Conservation (phyloP, 2,888 invertebrate species). For the Torymus tubicola region DNA sequence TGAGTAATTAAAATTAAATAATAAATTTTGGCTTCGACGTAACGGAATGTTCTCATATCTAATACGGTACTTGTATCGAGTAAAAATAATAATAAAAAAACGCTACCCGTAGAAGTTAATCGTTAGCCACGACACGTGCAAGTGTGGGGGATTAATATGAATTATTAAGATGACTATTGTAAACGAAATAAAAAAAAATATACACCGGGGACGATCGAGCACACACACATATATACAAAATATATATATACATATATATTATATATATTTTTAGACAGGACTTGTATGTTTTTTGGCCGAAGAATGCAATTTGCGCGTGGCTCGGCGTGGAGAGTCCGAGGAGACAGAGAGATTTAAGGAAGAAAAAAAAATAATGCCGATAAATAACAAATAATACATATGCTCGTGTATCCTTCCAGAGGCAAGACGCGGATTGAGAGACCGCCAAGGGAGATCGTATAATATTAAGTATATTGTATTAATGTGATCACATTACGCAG, state of each 20-base stretch:
- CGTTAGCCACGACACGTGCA: constrained; percentile 52
- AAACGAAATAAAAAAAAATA: constrained; percentile 57
- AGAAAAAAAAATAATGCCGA: constrained; percentile 28
- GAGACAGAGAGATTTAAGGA: constrained; percentile 26
- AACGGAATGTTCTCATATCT: constrained; percentile 37
- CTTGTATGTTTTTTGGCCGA: constrained; percentile 67
- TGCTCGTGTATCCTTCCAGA: constrained; percentile 59
- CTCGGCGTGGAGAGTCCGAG: constrained; percentile 53
- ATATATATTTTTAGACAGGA: constrained; percentile 70
- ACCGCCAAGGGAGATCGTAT: constrained; percentile 59
- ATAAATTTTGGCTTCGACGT: constrained; percentile 12
- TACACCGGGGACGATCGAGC: constrained; percentile 60
- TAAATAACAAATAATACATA: constrained; percentile 24
- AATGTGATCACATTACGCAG: constrained; percentile 56
- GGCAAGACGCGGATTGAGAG: constrained; percentile 59
- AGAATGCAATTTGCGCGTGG: constrained; percentile 55
- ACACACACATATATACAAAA: constrained; percentile 60
- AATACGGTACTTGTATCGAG: constrained; percentile 54
- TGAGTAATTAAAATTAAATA: too few species aligned
- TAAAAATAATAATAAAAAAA: constrained; percentile 55
- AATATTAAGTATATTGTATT: constrained; percentile 60
- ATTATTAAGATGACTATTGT: constrained; percentile 51
- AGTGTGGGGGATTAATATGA: constrained; percentile 51
- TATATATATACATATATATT: constrained; percentile 61
- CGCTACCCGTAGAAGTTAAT: constrained; percentile 53